Evolutionary conservation across 2,797 vertebrate species (phyloP), one percentile per base, ranked within the genome.

Genomic region (Rallus crepitans): DNA sequence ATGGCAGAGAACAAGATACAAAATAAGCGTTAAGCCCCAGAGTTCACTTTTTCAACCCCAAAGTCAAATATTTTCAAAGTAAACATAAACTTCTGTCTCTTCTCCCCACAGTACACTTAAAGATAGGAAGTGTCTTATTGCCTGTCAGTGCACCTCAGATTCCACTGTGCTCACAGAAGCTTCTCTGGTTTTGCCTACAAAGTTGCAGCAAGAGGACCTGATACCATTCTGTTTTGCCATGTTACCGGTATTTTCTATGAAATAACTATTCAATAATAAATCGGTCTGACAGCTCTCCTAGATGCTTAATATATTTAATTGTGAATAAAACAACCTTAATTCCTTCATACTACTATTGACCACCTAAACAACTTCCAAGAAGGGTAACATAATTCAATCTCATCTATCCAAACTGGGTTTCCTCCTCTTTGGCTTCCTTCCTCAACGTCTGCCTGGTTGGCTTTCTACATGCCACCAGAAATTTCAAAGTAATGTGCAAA

Each of bases 1-100:
- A 79, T 75, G 65, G 64, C 65, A 94, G 72, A 92, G 79, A 95
- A 96, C 64, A 94, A 94, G 39, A 91, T 6, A 90, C 30, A 93
- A 96, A 93, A 33, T 75, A 91, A 82, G 90, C 37, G 82, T 79
- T 31, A 96, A 95, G 52, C 9, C 37, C 40, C 2, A 78, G 21
- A 89, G 28, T 82, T 76, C 50, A 75, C 30, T 70, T 89, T 84
- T 82, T 69, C 71, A 84, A 96, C 47, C 47, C 78, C 15, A 14
- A 82, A 92, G 19, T 79, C 72, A 94, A 93, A 55, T 52, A 50
- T 86, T 96, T 95, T 93, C 45, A 87, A 73, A 82, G 45, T 35
- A 92, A 89, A 77, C 35, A 45, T 57, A 61, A 82, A 73, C 7
- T 56, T 92, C 30, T 3, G 2, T n/a, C 39, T 89, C 55, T 33